Evolutionary conservation across 2,797 vertebrate genomes (phyloP).

Genomic region (Phoxinus dragarum): DNA sequence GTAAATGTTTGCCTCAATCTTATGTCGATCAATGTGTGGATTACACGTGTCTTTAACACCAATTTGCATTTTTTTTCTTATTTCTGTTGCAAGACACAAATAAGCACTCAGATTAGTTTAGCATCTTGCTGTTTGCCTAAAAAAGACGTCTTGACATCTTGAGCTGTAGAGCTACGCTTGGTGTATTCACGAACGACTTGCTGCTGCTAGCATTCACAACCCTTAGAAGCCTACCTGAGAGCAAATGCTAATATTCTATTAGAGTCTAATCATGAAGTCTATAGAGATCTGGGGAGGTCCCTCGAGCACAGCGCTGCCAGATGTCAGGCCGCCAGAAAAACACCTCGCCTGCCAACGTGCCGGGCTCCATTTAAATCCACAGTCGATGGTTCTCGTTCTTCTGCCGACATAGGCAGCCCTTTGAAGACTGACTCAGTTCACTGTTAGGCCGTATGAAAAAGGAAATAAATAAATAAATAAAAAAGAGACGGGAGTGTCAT

Average conservation of each 20-base stretch:
- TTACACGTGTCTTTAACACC: constrained; percentile 15
- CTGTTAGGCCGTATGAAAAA: constrained; percentile 59
- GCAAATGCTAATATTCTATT: constrained; percentile 91
- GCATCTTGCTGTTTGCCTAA: constrained; percentile 13
- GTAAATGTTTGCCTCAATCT: constrained; percentile 46
- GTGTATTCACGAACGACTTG: constrained; percentile 66
- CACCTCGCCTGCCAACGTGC: constrained; percentile 78
- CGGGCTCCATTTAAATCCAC: constrained; percentile 81
- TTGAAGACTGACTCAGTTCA: constrained; percentile 73
- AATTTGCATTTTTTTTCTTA: background rate
- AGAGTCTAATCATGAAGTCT: constrained; percentile 86
- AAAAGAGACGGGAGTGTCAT: constrained; percentile 63
- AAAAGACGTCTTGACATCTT: constrained; percentile 20
- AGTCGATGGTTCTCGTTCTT: constrained; percentile 68
- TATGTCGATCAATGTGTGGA: background rate
- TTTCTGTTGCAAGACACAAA: constrained; percentile 23
- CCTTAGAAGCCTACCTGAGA: constrained; percentile 84
- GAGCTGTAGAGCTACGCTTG: constrained; percentile 18
- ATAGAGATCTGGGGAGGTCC: constrained; percentile 80
- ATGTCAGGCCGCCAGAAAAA: constrained; percentile 82
- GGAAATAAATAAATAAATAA: background rate
- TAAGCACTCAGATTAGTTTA: background rate
- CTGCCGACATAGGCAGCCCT: constrained; percentile 67
- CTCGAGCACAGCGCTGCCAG: constrained; percentile 77
- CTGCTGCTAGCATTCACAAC: constrained; percentile 76